Evolutionary conservation across 2,888 invertebrate genomes (phyloP), one percentile per base, ranked within the genome.

Genomic region (Disparrhopalites patrizii): DNA sequence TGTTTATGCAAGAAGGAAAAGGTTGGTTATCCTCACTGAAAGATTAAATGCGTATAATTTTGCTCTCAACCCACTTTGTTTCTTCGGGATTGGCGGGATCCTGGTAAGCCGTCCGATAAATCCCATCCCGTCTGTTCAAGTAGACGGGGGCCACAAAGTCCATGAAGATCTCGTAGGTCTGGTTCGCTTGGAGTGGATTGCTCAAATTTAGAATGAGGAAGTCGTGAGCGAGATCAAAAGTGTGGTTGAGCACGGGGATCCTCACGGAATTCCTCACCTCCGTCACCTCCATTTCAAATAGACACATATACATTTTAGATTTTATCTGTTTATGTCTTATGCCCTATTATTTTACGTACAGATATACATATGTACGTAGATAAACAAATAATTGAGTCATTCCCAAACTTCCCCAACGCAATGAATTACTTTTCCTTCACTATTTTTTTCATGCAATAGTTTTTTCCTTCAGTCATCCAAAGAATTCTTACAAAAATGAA

Each of bases 81-180:
- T 65, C 8, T 10, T 8, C 25, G 8, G n/a, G 10, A 27, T 65
- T 23, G n/a, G 65, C 68, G n/a, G 70, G 69, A 56, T 73, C 70
- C 2, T 58, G 55, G 33, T 71, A 73, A 7, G 52, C 43, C n/a
- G 72, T 72, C 33, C 72, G 43, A 40, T 73, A 73, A 68, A 73
- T 71, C 13, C 73, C 73, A 68, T 71, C 70, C 30, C 69, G 40
- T 1, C 70, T 31, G 1, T 68, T 68, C 33, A 55, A 58, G 2
- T 71, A 70, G 15, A 73, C 65, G 8, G 62, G 62, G 13, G 70
- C 66, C 1, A 65, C 60, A 55, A 69, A 73, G 15, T 69, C 65
- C 10, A 73, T 62, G 43, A 47, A 67, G 28, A 73, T 62, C 31
- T 68, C 68, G 62, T 72, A 73, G 1, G 28, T 31, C 18, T 47